Evolutionary conservation across 2,797 vertebrate genomes (phyloP).

Genomic region (Paratrypauchen microcephalus): DNA sequence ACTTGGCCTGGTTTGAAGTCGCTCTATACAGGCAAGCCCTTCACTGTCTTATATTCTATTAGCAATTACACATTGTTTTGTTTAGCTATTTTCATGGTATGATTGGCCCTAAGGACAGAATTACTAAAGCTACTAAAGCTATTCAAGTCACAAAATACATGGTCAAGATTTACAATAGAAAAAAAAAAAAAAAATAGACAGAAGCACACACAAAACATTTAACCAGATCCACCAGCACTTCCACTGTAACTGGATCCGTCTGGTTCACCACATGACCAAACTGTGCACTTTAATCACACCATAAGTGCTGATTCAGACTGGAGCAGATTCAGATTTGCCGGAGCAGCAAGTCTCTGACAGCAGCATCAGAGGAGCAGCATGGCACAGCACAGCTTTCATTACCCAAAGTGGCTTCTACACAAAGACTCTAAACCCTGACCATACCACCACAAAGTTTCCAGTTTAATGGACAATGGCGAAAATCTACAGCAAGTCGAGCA

Average conservation of each 20-base stretch:
- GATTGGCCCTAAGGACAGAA: not conserved
- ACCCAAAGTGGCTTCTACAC: conserved; percentile 76
- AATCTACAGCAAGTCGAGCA: conserved; percentile 40
- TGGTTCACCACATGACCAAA: conserved; percentile 47
- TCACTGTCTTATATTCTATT: too few species aligned
- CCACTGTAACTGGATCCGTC: conserved; percentile 15
- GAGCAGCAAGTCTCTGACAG: conserved; percentile 79
- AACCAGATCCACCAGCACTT: conserved; percentile 8
- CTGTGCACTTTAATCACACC: conserved; percentile 61
- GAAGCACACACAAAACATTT: not conserved
- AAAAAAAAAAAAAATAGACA: too few species aligned
- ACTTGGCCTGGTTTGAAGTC: too few species aligned
- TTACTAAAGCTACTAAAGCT: not conserved
- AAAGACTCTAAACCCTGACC: conserved; percentile 47
- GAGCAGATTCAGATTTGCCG: conserved; percentile 75
- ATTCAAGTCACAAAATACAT: not conserved
- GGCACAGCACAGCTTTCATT: conserved; percentile 75
- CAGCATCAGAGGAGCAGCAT: conserved; percentile 62
- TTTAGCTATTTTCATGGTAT: not conserved
- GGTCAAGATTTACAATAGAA: not conserved
- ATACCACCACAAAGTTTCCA: conserved; percentile 43
- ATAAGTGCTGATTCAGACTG: conserved; percentile 72
- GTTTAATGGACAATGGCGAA: conserved; percentile 59
- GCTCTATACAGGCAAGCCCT: too few species aligned
- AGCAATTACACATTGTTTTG: too few species aligned